Conservation (phyloP, 1,140 invertebrate genomes). For the Drosophila murphyi region DNA sequence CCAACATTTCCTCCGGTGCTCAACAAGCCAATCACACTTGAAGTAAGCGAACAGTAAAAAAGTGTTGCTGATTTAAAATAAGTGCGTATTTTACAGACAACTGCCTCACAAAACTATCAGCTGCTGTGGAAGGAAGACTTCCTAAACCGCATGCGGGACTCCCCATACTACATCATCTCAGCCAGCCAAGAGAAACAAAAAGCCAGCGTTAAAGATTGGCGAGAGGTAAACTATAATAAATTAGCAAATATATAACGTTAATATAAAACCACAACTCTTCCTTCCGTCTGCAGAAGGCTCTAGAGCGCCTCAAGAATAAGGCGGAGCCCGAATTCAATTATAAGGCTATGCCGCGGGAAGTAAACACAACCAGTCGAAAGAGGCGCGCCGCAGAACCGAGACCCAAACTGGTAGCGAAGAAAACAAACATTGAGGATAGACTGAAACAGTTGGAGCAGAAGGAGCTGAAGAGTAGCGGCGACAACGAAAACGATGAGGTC, state of each 20-base stretch:
- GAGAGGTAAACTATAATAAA: slow-evolving; percentile 39
- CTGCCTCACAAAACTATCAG: slow-evolving; percentile 72
- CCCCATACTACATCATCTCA: slow-evolving; percentile 86
- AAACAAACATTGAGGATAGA: slow-evolving; percentile 72
- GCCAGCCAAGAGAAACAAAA: slow-evolving; percentile 86
- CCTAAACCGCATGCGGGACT: slow-evolving; percentile 85
- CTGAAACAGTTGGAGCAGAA: slow-evolving; percentile 86
- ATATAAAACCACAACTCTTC: no score
- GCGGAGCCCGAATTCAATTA: slow-evolving; percentile 86
- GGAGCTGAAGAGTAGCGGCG: slow-evolving; percentile 86
- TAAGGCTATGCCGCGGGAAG: slow-evolving; percentile 86
- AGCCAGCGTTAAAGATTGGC: slow-evolving; percentile 65
- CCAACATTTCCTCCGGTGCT: slow-evolving; percentile 88
- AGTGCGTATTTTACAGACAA: slow-evolving; percentile 44
- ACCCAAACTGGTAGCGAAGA: slow-evolving; percentile 55
- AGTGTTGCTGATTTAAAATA: no score
- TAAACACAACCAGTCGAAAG: slow-evolving; percentile 80
- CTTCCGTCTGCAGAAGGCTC: slow-evolving; percentile 85
- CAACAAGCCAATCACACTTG: slow-evolving; percentile 87
- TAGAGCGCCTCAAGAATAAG: slow-evolving; percentile 86
- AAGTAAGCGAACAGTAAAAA: slow-evolving; percentile 54
- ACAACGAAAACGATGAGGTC: slow-evolving; percentile 84
- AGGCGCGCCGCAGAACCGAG: slow-evolving; percentile 28
- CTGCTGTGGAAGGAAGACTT: slow-evolving; percentile 81
- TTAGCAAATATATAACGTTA: background rate